Base-by-base conservation (phyloP, 2,797 vertebrate genomes). In the Hephaestus fuliginosus region DNA sequence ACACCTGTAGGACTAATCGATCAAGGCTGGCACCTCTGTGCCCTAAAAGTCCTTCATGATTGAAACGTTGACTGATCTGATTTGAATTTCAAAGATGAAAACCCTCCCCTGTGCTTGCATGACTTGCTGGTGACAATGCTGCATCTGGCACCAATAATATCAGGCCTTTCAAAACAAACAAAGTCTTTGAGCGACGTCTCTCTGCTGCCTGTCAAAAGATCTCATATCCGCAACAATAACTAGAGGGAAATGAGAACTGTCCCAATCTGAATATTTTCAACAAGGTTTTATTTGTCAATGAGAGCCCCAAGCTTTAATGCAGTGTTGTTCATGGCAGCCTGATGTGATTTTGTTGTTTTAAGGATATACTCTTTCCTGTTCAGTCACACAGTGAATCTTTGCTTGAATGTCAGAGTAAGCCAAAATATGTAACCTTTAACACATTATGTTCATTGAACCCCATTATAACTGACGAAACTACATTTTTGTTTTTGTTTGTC, bases 121-220 rank as follows among this genome's bases (percentile, higher is more conserved):
- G 48, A 49, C 22, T 62, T 70, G 14, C 25, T 46, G 33, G 33
- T 57, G 10, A 58, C 13, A 22, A 55, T n/a, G 39, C 65, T 74
- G 64, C 49, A 64, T 7, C 52, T 46, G 22, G 3, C 48, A 55
- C 30, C 33, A 36, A 17, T 61, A 58, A 72, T 2, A 14, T 39
- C 20, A 66, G 9, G 11, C 1, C 11, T 51, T 49, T 48, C 39
- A 12, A 43, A 51, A 72, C 3, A 36, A 36, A 53, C 51, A 22
- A 22, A 48, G 58, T 63, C 67, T 57, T 48, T 20, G 22, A 53
- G 36, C 41, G 57, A 63, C 39, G 13, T 22, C 68, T 33, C 44
- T 10, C 2, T 33, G 43, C 51, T 17, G 11, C 13, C 6, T 0
- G n/a, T 62, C 22, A 18, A 30, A 55, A 13, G 1, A 22, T 36